Evolutionary conservation across 1,140 invertebrate genomes (phyloP), one percentile per base, ranked within the genome.

Genomic region (Aphaenogaster floridana): DNA sequence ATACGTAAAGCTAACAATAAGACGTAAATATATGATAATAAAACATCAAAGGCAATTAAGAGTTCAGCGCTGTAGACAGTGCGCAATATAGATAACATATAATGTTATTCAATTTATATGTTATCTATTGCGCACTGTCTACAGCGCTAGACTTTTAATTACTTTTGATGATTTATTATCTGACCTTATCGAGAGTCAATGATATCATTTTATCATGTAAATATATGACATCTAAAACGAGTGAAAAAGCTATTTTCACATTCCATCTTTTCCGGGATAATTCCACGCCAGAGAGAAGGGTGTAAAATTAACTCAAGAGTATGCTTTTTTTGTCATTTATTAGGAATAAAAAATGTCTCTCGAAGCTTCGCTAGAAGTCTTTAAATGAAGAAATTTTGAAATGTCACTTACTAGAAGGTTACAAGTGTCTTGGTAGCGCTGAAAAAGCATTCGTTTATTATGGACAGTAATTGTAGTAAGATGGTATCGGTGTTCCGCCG

Each of bases 401-500:
- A 54, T 39, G 9, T 72, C 9, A 72, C 36, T 72, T 36, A 72
- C 54, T 54, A 3, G 2, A 59, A 59, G 28, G 15, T 39, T 28
- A 13, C n/a, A 57, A 4, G 7, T 13, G 9, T 2, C 5, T 39
- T 6, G 48, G 48, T 7, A 9, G 28, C 21, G 21, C 0, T 28
- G 13, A 50, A n/a, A 50, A 50, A 69, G n/a, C 36, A 42, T 8
- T 21, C 28, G 21, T 39, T 79, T 52, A 52, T 68, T 17, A 42
- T 28, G n/a, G 5, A 21, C 13, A 42, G 13, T 52, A 28, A 39
- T 34, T n/a, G 9, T 21, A 15, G 64, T 6, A 69, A 78, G 59
- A 78, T 48, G 63, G 6, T 79, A 79, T 80, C 61, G 28, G 34
- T 42, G 28, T 45, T 17, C n/a, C 50, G 54, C 1, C 45, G 36